Percentiles rank a stretch among this genome's conserved stretches.
Conservation (phyloP, 2,113 vertebrate genomes). For the Lagopus leucura region DNA sequence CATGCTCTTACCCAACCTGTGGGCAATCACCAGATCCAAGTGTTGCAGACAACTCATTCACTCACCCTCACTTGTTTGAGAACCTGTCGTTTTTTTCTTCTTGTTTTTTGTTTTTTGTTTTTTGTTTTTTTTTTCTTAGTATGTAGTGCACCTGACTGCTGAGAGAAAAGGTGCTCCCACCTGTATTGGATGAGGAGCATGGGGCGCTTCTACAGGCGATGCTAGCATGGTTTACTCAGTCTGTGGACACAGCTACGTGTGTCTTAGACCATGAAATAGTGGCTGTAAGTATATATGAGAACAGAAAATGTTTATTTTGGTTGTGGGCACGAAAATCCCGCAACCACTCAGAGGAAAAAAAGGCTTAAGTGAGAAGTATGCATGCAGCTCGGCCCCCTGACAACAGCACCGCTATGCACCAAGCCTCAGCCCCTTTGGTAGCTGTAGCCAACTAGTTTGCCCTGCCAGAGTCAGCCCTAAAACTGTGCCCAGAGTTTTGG, state of each 20-base stretch:
- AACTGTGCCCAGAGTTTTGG: neutral
- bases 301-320: neutral
- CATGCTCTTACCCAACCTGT: neutral
- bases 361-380: neutral
- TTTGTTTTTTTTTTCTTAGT: neutral
- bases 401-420: neutral
- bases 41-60: neutral
- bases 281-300: neutral
- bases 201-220: neutral
- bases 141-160: neutral
- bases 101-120: no score
- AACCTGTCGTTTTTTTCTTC: neutral
- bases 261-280: neutral
- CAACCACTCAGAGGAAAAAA: neutral
- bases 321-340: neutral
- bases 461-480: neutral
- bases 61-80: neutral
- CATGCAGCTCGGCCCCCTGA: neutral
- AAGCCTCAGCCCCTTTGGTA: neutral
- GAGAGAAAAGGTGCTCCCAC: neutral
- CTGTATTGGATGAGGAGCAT: neutral
- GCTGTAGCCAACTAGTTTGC: conserved; percentile 4
- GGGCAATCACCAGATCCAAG: neutral
- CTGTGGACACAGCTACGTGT: neutral
- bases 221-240: neutral